Evolutionary conservation across 2,113 vertebrate genomes (phyloP).

Genomic region (Naja naja): DNA sequence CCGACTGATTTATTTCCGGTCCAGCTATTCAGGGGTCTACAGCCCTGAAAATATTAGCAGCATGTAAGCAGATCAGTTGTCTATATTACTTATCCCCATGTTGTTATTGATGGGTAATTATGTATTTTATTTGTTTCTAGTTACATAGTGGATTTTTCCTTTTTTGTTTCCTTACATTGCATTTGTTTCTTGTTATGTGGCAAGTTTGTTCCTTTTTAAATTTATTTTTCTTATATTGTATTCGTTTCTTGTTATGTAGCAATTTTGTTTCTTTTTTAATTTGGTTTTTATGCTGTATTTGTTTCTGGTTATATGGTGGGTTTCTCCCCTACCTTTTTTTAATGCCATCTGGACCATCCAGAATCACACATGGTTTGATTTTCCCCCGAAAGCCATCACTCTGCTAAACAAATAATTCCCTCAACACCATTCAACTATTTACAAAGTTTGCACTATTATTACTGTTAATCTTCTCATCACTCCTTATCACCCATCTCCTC

Average conservation of each 20-base stretch:
- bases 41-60: not conserved
- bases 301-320: not conserved
- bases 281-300: not conserved
- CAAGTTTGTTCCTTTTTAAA: not conserved
- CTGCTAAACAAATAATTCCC: too few species aligned
- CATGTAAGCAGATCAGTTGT: not conserved
- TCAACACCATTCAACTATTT: too few species aligned
- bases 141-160: not conserved
- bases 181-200: not conserved
- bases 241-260: not conserved
- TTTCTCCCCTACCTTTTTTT: accelerated
- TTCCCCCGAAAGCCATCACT: too few species aligned
- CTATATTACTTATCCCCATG: not conserved
- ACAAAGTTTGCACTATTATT: too few species aligned
- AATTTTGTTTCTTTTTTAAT: not conserved
- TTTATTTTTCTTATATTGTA: not conserved
- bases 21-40: not conserved
- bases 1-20: not conserved
- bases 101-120: not conserved
- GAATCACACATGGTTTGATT: not conserved
- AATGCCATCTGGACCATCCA: not conserved
- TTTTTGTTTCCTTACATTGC: not conserved
- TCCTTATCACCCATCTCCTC: too few species aligned
- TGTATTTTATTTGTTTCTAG: not conserved
- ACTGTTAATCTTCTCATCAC: too few species aligned